Percentiles rank a stretch among this genome's conserved stretches.
Conservation (phyloP, 2,888 invertebrate species). For the Charanyca ferruginea region DNA sequence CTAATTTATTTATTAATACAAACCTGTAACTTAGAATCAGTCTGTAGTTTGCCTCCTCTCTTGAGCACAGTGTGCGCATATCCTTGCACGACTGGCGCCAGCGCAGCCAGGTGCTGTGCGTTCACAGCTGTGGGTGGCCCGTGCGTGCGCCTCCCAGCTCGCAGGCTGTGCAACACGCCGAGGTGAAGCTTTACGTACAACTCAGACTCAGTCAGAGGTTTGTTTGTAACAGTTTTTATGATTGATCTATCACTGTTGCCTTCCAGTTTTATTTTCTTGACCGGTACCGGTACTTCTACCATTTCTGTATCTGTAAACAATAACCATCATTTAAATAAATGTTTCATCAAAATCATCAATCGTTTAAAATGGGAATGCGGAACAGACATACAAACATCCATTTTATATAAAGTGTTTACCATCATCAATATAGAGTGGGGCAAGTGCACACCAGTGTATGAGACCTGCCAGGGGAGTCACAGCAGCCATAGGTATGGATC, state of each 20-base stretch:
- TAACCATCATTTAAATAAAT: no score
- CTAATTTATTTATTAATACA: not conserved
- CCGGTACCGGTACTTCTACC: conserved; percentile 77
- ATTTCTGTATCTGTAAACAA: conserved; percentile 81
- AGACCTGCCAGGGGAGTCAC: conserved; percentile 95
- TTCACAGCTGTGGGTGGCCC: conserved; percentile 92
- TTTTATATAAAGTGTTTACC: conserved; percentile 64
- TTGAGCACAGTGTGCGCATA: conserved; percentile 81
- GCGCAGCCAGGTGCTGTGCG: conserved; percentile 91
- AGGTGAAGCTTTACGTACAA: conserved; percentile 93
- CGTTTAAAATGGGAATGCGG: no score
- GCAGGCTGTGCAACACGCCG: conserved; percentile 92
- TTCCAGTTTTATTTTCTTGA: conserved; percentile 86
- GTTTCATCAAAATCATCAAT: no score
- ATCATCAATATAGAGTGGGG: conserved; percentile 90
- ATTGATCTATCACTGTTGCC: conserved; percentile 72
- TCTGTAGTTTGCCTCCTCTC: conserved; percentile 79
- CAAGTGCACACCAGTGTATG: conserved; percentile 94
- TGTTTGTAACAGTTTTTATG: conserved; percentile 72
- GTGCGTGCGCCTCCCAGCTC: conserved; percentile 87
- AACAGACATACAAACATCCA: no score
- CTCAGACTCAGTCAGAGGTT: conserved; percentile 77
- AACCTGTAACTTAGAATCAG: conserved; percentile 85
- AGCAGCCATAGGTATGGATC: conserved; percentile 96
- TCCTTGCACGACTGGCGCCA: conserved; percentile 85